Base-by-base conservation (phyloP, 2,797 vertebrate species). In the Centropyge bicolor region DNA sequence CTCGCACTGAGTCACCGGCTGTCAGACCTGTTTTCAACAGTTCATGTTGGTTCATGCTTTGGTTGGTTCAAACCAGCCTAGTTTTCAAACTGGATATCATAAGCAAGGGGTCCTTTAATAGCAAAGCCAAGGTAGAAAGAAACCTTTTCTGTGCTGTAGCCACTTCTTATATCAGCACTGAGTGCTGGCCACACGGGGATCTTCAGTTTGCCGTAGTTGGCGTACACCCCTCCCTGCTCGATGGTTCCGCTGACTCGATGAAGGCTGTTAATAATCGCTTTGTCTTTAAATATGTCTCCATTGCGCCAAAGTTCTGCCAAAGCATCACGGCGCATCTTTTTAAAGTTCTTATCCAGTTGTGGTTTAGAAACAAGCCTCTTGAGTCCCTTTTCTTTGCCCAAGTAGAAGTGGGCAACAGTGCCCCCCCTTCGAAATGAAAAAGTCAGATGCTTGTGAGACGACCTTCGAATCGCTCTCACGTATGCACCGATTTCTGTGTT, bases 121-220 rank as follows among this genome's bases (percentile, higher is more conserved):
- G 95, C 95, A 93, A 97, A 96, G 0, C 93, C 95, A 41, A 96
- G 31, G 81, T 93, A 96, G 91, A 96, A 96, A 3, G 94, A 95
- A 20, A 96, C 93, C 24, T 91, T 94, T 87, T 96, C 91, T 62
- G 90, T 95, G 69, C 95, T 96, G 52, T 56, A 88, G 1, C 95
- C 95, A 68, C 91, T 94, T 89, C 92, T 94, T 46, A 92, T 75
- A 22, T 76, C 73, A 22, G 80, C 90, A 7, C 90, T 68, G 0
- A 86, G 80, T 76, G 90, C 89, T 10, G 95, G 93, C 6, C 82
- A 81, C 11, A 95, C 89, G 8, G 65, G 91, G 61, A 96, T 93
- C 78, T 88, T 94, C 10, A 94, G 82, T 63, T 46, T 67, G 46
- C 89, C 93, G 48, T 92, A 95, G 51, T 91, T 94, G 22, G 94